Conservation (phyloP, 2,888 invertebrate species). For the Danaus chrysippus region DNA sequence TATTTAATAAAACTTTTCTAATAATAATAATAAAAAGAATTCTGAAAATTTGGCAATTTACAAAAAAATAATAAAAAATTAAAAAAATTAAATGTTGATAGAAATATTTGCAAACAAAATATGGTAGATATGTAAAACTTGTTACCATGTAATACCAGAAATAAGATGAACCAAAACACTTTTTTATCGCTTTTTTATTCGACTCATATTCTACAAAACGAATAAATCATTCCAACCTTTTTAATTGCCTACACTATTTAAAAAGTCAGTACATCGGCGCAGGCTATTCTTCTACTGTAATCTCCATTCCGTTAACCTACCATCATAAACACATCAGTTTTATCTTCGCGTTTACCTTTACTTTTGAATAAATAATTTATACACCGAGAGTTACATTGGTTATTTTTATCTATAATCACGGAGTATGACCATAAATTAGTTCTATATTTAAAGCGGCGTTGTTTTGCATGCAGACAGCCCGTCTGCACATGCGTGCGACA, state of each 20-base stretch:
- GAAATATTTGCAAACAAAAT: too few relatives aligned
- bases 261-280: constrained; percentile 27
- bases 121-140: neutral
- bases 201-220: neutral
- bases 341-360: constrained; percentile 40
- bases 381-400: constrained; percentile 59
- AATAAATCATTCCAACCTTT: constrained; percentile 12
- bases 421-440: constrained; percentile 77
- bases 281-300: constrained; percentile 35
- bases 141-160: neutral
- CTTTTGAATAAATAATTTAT: constrained; percentile 56
- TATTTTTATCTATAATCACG: constrained; percentile 76
- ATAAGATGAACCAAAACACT: neutral
- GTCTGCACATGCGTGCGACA: constrained; percentile 78
- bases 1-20: too few relatives aligned
- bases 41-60: too few relatives aligned
- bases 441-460: constrained; percentile 74
- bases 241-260: constrained; percentile 31
- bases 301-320: constrained; percentile 38
- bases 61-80: too few relatives aligned
- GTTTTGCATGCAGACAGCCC: constrained; percentile 75
- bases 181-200: neutral
- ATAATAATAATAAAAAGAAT: too few relatives aligned
- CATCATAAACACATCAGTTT: constrained; percentile 43
- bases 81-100: too few relatives aligned